Evolutionary conservation across 1,140 invertebrate species (phyloP), one percentile per base, ranked within the genome.

Genomic region (Callitettix versicolor): DNA sequence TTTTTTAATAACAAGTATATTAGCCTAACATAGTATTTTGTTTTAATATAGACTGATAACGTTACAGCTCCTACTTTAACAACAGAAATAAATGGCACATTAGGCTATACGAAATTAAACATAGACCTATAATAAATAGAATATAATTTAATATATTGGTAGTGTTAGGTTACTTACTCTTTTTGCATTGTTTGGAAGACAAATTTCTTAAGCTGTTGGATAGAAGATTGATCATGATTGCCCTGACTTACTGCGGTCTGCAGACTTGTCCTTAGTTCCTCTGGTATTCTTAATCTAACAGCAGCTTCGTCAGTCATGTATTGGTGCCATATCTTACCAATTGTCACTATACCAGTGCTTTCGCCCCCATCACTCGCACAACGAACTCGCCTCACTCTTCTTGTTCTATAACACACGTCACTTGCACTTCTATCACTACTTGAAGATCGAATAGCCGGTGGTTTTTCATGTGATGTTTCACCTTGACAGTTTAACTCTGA

Each of bases 101-200:
- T n/a, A n/a, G n/a, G n/a, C n/a, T n/a, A n/a, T n/a, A n/a, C n/a
- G n/a, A n/a, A n/a, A n/a, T n/a, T n/a, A n/a, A n/a, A n/a, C n/a
- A n/a, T n/a, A n/a, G n/a, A n/a, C n/a, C n/a, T n/a, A n/a, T n/a
- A n/a, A n/a, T n/a, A n/a, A n/a, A n/a, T n/a, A n/a, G n/a, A n/a
- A n/a, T n/a, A n/a, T n/a, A n/a, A n/a, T n/a, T n/a, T n/a, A n/a
- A n/a, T n/a, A n/a, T n/a, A n/a, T n/a, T n/a, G n/a, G n/a, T n/a
- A n/a, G n/a, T n/a, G n/a, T n/a, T n/a, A n/a, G n/a, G n/a, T n/a
- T 48, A 54, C 57, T 58, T 47, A 58, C 57, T 58, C 57, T 55
- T 50, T 54, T 18, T 48, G 46, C 9, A 58, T 50, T 2, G 43
- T 46, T 20, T 58, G 57, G 21, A 36, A 49, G 9, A 55, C 22